Conservation (phyloP, 2,888 invertebrate genomes). For the Amphipoea oculea region DNA sequence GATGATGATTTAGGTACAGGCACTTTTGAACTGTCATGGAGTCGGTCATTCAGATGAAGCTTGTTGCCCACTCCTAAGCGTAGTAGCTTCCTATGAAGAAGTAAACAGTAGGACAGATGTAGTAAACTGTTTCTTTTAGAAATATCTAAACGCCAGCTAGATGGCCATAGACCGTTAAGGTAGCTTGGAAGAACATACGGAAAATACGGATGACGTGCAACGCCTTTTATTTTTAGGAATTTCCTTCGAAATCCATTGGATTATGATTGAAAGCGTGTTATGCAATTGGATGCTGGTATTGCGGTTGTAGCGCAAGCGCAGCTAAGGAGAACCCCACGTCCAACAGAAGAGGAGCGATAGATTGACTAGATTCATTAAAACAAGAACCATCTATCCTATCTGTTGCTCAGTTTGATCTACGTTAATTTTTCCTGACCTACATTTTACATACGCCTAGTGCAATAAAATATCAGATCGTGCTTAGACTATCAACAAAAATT, state of each 20-base stretch:
- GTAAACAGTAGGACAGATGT: too few relatives aligned
- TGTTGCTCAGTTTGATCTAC: neutral
- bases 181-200: neutral
- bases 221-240: neutral
- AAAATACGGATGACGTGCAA: neutral
- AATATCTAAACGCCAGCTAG: neutral
- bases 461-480: constrained; percentile 12
- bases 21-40: too few relatives aligned
- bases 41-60: neutral
- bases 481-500: constrained; percentile 25
- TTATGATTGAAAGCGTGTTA: neutral
- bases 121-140: neutral
- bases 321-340: neutral
- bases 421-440: neutral
- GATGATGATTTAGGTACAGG: neutral
- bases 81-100: neutral
- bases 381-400: neutral
- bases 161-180: too few relatives aligned
- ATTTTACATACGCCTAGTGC: neutral
- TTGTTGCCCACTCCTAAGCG: neutral
- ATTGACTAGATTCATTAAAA: neutral
- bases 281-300: neutral
- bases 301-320: neutral
- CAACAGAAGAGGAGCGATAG: neutral
- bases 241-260: neutral